Evolutionary conservation across 2,797 vertebrate species (phyloP).

Genomic region (Parambassis ranga): DNA sequence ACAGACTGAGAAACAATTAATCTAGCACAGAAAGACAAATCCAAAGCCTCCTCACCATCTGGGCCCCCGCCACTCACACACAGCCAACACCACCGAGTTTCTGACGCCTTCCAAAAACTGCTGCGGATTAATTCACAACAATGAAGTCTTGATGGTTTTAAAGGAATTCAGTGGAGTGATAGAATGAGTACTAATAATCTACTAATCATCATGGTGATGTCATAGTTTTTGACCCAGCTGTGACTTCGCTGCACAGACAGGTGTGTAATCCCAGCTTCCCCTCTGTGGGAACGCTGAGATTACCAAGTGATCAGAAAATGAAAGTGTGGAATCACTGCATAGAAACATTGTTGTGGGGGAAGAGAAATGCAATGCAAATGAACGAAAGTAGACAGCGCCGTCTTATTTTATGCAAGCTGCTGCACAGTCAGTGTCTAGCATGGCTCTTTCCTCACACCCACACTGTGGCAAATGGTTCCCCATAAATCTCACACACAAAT

Average conservation of each 20-base stretch:
- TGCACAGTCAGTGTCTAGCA: constrained; percentile 12
- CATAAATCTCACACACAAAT: constrained; percentile 60
- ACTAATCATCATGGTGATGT: too few relatives aligned
- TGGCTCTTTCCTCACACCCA: constrained; percentile 22
- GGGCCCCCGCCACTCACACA: constrained; percentile 55
- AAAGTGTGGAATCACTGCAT: background rate
- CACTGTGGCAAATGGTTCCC: constrained; percentile 41
- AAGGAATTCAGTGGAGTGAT: too few relatives aligned
- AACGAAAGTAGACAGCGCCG: constrained; percentile 13
- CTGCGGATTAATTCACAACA: constrained; percentile 67
- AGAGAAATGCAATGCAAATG: constrained; percentile 17
- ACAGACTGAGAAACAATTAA: constrained; percentile 56
- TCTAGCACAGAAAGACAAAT: constrained; percentile 50
- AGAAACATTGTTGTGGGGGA: constrained; percentile 25
- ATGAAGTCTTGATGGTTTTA: constrained; percentile 70
- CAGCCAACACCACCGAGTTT: constrained; percentile 59
- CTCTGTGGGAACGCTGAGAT: constrained; percentile 38
- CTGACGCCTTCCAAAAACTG: constrained; percentile 54
- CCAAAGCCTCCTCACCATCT: constrained; percentile 63
- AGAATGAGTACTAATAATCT: too few relatives aligned
- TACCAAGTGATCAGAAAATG: constrained; percentile 12
- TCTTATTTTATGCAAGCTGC: constrained; percentile 31
- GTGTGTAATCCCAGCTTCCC: constrained; percentile 29
- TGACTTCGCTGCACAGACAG: constrained; percentile 19
- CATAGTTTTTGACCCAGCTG: too few relatives aligned